Conservation (phyloP, 2,888 invertebrate species). For the Phengaris arion region DNA sequence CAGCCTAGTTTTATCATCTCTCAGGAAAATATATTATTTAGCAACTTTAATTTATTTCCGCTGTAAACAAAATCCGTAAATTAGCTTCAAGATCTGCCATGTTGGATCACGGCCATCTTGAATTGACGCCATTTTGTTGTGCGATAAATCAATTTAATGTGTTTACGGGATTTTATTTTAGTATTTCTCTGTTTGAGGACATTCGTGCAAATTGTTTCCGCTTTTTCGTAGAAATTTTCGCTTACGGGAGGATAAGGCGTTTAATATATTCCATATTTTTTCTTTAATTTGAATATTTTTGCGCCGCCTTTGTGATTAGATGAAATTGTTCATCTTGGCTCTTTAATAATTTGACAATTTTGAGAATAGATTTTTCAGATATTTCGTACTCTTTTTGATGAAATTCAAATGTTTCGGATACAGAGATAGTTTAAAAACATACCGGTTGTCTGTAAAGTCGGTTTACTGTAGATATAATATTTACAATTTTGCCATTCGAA, state of each 20-base stretch:
- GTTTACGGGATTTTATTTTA: conserved; percentile 25
- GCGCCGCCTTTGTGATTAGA: background rate
- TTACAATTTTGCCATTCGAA: too few relatives aligned
- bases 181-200: conserved; percentile 23
- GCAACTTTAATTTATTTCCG: background rate
- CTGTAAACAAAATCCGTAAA: conserved; percentile 12
- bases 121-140: conserved; percentile 2
- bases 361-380: background rate
- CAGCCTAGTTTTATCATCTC: background rate
- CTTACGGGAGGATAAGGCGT: background rate
- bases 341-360: background rate
- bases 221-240: background rate
- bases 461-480: too few relatives aligned
- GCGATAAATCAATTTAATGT: conserved; percentile 28
- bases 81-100: conserved; percentile 1
- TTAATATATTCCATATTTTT: conserved; percentile 13
- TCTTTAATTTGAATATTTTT: background rate
- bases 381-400: background rate
- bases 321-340: background rate
- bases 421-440: too few relatives aligned
- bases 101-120: conserved; percentile 16
- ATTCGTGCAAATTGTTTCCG: conserved; percentile 5
- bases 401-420: too few relatives aligned
- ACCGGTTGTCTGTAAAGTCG: too few relatives aligned
- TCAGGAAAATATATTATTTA: background rate